Conservation (phyloP, 2,797 vertebrate species). For the Ciconia nigra region DNA sequence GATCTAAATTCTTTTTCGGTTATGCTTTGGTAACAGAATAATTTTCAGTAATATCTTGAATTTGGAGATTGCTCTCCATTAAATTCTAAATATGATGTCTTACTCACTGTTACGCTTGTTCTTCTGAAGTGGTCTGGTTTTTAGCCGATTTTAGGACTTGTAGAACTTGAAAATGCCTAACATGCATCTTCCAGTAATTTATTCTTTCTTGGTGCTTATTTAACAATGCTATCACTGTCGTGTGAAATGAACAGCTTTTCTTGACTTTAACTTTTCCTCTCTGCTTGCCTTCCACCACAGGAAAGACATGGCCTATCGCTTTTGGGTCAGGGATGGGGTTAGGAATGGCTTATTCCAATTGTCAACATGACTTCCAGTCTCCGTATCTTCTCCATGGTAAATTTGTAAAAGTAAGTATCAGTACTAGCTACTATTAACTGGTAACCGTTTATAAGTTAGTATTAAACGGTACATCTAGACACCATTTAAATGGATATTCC, state of each 20-base stretch:
- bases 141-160: background rate
- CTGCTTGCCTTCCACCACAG: constrained; percentile 63
- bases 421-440: background rate
- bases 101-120: background rate
- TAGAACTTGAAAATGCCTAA: background rate
- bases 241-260: background rate
- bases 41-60: background rate
- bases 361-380: constrained; percentile 89
- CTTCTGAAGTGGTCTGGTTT: background rate
- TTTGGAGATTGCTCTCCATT: background rate
- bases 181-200: background rate
- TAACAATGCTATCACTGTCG: background rate
- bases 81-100: background rate
- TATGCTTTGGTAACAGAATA: background rate
- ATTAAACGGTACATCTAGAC: background rate
- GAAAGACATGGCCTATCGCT: constrained; percentile 87
- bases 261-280: background rate
- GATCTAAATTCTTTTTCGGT: background rate
- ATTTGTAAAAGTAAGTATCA: constrained; percentile 84
- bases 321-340: constrained; percentile 88
- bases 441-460: background rate
- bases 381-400: constrained; percentile 87
- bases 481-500: background rate
- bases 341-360: constrained; percentile 92
- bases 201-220: background rate